Base-by-base conservation (phyloP, 2,113 vertebrate species). In the Sinocyclocheilus anophthalmus region DNA sequence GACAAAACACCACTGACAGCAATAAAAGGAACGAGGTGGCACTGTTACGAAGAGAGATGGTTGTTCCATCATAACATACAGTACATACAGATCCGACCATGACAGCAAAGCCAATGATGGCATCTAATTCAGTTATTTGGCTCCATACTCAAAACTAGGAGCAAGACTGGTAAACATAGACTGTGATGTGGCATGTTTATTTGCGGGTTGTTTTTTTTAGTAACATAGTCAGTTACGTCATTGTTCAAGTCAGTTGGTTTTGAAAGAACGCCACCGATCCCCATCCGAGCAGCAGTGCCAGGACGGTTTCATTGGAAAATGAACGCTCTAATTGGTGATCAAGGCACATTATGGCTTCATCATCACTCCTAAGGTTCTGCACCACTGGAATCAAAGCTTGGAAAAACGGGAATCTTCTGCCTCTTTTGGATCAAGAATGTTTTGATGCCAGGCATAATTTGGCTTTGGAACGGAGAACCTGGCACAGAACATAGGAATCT, bases 381-480 rank as follows among this genome's bases (percentile, higher is more conserved):
- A 18, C 14, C 45, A 30, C 76, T 55, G 14, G 48, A 55, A 55
- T 50, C 48, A 77, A 77, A 77, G 76, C 76, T 77, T 55, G 50
- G 76, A 76, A 77, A 75, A 76, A 53, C 7, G 33, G 76, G 45
- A 55, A 33, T 77, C 48, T 77, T 77, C 76, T 77, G 75, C 14
- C 75, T 77, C 26, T 55, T 33, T 33, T 77, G 76, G 76, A 55
- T 77, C 6, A 26, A 53, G 24, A 53, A 81, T 63, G 39, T 65
- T 65, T 39, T 65, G 22, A 81, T 81, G 79, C 79, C 79, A 65
- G 59, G 14, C 79, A 81, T 81, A 65, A 81, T 45, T 81, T 4
- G 39, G 59, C 59, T 65, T 81, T 65, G 59, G 79, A 81, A 81
- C 3, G 8, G 59, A 24, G 16, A 26, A 24, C 13, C 39, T 81